These are phyloP conservation scores for Steinernema feltiae DNA, from an alignment of 1,140 invertebrate genomes.

Conservation along the genomic window DNA sequence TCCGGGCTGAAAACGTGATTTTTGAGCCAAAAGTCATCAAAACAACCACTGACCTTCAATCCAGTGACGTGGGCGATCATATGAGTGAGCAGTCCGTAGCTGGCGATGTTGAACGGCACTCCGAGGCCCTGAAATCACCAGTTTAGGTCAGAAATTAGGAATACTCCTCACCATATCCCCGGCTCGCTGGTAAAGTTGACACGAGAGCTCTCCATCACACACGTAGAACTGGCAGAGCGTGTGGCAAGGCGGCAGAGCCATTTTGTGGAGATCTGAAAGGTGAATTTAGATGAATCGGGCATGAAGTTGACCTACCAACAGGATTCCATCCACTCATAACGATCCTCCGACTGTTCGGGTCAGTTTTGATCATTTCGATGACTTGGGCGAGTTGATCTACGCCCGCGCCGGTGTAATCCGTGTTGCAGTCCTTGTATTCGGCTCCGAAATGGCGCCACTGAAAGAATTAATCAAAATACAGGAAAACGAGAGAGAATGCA, in stretches of 20 bases:
- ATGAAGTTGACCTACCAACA: constrained; percentile 57
- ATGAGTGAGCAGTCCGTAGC: constrained; percentile 83
- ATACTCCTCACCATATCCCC: constrained; percentile 75
- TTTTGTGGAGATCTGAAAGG: constrained; percentile 71
- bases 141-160: not conserved
- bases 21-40: not conserved
- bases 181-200: constrained; percentile 89
- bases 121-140: constrained; percentile 67
- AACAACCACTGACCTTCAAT: constrained; percentile 65
- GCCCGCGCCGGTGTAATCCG: constrained; percentile 73
- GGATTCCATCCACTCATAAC: constrained; percentile 95
- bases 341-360: constrained; percentile 79
- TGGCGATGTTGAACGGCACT: constrained; percentile 97
- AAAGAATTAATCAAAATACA: constrained; percentile 3
- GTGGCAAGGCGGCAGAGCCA: constrained; percentile 96
- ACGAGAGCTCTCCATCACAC: constrained; percentile 70
- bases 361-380: constrained; percentile 75
- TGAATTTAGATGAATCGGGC: not conserved
- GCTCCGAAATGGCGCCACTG: constrained; percentile 97
- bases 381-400: constrained; percentile 80
- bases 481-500: not conserved
- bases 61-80: constrained; percentile 93
- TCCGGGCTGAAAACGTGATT: constrained; percentile 66
- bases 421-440: constrained; percentile 75
- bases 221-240: constrained; percentile 92